Percentiles rank a stretch among this genome's conserved stretches.
phyloP scores from a whole-genome alignment of 2,113 vertebrate genomes.

The Xerus inauris region DNA sequence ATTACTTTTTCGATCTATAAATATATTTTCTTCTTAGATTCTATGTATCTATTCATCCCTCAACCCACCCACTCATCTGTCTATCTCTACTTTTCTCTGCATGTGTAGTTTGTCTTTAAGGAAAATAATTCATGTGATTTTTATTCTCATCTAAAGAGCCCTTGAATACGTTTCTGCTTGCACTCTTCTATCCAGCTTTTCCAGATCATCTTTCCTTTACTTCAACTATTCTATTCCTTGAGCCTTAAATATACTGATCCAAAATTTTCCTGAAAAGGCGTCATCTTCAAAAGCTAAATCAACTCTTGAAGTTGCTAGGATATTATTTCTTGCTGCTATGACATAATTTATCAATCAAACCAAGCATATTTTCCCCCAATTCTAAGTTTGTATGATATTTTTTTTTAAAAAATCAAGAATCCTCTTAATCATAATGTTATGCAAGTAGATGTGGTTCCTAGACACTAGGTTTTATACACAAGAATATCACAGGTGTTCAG shows the following conservation, averaged over 20 bases:
- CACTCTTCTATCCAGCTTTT: not conserved
- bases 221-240: not conserved
- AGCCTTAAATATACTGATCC: not conserved
- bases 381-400: not conserved
- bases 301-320: not conserved
- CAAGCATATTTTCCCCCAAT: not conserved
- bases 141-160: not conserved
- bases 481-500: not conserved
- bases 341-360: conserved; percentile 17
- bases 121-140: not conserved
- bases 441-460: not conserved
- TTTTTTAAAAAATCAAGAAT: not conserved
- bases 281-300: not conserved
- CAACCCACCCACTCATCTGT: not conserved
- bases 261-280: not conserved
- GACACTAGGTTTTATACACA: not conserved
- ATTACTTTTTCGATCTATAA: conserved; percentile 13
- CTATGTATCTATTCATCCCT: not conserved
- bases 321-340: not conserved
- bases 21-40: not conserved
- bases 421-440: not conserved
- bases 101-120: not conserved
- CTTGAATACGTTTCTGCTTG: not conserved
- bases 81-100: not conserved
- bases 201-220: not conserved